phyloP scores from a whole-genome alignment of 2,797 vertebrate species.

The Anas flavirostris region DNA sequence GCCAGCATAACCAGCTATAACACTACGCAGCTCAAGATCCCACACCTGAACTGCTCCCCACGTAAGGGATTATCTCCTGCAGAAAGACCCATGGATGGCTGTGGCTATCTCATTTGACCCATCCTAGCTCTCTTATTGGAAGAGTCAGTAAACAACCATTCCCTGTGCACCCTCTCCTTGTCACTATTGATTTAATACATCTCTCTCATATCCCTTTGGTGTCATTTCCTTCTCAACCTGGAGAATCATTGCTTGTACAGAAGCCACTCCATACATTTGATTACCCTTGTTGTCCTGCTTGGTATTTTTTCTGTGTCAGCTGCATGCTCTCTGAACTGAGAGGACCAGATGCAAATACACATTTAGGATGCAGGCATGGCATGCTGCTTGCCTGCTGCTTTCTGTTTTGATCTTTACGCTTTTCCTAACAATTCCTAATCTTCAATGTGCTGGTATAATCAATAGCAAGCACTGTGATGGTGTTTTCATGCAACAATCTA shows the following conservation, averaged over 20 bases:
- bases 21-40: not conserved
- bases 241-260: not conserved
- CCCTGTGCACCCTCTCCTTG: not conserved
- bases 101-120: not conserved
- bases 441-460: not conserved
- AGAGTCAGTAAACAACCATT: not conserved
- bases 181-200: not conserved
- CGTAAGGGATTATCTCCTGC: not conserved
- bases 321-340: not conserved
- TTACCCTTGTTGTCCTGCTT: not conserved
- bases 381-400: not conserved
- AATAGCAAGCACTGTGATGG: not conserved
- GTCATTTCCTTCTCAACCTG: not conserved
- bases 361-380: not conserved
- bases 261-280: accelerated
- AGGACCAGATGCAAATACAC: not conserved
- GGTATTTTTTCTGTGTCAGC: not conserved
- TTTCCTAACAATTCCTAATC: not conserved
- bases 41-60: not conserved
- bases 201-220: not conserved
- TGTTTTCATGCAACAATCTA: not conserved
- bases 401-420: not conserved
- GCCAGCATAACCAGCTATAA: not conserved
- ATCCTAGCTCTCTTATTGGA: not conserved
- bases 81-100: not conserved